A percentile compares a stretch with the other conserved stretches of the same genome.
phyloP scores from a whole-genome alignment of 2,113 vertebrate genomes.

The Tichodroma muraria region DNA sequence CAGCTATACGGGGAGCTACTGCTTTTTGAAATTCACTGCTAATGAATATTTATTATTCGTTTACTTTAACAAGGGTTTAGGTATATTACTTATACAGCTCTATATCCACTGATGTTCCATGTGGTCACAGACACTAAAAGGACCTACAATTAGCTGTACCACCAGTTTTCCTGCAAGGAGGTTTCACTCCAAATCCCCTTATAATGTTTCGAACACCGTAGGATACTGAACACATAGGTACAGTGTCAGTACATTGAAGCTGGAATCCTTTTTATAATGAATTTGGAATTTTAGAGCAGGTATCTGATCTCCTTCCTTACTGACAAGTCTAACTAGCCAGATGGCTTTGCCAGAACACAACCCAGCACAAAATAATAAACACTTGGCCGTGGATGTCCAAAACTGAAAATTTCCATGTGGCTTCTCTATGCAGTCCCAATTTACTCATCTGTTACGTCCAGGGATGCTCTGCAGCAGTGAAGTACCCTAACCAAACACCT shows the following conservation, averaged over 20 bases:
- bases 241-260: rapidly evolving
- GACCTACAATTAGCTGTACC: not conserved
- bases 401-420: not conserved
- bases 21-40: not conserved
- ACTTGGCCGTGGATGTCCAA: not conserved
- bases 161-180: not conserved
- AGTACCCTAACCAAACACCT: constrained; percentile 39
- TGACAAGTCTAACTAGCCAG: not conserved
- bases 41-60: not conserved
- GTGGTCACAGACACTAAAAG: not conserved
- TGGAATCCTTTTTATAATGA: not conserved
- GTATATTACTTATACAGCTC: not conserved
- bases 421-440: not conserved
- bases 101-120: not conserved
- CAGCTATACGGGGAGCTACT: not conserved
- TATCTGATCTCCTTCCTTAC: not conserved
- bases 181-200: not conserved
- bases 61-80: not conserved
- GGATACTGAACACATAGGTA: no score
- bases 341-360: not conserved
- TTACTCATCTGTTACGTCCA: not conserved
- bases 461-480: constrained; percentile 19
- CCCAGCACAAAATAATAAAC: not conserved
- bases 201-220: not conserved
- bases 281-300: not conserved